Conservation (phyloP, 64 coral and sea anemone species). For the Montipora sp. region DNA sequence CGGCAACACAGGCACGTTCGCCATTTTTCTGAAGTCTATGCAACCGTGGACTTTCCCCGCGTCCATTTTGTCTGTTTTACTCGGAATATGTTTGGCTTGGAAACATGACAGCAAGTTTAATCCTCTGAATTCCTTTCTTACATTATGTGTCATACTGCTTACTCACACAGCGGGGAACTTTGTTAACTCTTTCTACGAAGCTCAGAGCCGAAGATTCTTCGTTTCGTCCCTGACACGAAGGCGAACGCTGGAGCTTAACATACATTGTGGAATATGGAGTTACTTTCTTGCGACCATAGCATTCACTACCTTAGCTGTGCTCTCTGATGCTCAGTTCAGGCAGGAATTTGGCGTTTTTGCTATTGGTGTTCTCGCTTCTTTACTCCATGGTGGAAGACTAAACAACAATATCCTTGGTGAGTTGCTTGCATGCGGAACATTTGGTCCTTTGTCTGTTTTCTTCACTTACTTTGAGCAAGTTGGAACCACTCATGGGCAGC, state of each 20-base stretch:
- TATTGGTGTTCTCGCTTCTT: conserved; percentile 45
- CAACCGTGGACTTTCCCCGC: conserved; percentile 70
- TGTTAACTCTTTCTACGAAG: conserved; percentile 69
- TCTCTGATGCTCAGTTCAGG: conserved; percentile 45
- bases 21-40: conserved; percentile 31
- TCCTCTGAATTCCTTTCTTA: conserved; percentile 2
- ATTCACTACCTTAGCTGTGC: conserved; percentile 37
- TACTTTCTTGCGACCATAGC: conserved; percentile 23
- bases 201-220: conserved; percentile 22
- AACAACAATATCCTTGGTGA: conserved; percentile 60
- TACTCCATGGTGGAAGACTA: conserved; percentile 56
- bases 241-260: conserved; percentile 29
- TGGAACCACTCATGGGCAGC: conserved; percentile 9
- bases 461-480: conserved; percentile 63
- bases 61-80: conserved; percentile 62
- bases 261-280: conserved; percentile 42
- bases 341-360: conserved; percentile 37
- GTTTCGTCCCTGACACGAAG: not conserved
- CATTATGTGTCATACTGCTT: conserved; percentile 37
- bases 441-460: conserved; percentile 61
- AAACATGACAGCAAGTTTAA: conserved; percentile 45
- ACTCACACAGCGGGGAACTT: conserved; percentile 74
- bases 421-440: conserved; percentile 41
- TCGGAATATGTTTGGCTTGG: conserved; percentile 53
- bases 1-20: not conserved